Evolutionary conservation across 2,888 invertebrate genomes (phyloP).

Genomic region (Loripinus fragilis): DNA sequence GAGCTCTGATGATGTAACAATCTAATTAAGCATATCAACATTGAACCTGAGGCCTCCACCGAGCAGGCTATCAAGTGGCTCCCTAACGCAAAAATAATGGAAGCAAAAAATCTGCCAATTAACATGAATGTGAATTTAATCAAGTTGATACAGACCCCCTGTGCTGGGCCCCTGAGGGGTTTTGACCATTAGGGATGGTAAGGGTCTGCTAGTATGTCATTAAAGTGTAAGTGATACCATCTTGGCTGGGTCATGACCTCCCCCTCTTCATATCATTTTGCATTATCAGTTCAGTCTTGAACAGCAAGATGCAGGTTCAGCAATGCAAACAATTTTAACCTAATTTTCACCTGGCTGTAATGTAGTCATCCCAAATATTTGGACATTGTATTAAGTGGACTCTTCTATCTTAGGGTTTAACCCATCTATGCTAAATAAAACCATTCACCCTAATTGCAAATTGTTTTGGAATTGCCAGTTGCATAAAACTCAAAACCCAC

Average conservation of each 20-base stretch:
- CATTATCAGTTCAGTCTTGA: neutral
- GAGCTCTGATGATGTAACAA: neutral
- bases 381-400: too few species aligned
- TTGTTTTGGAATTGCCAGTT: too few species aligned
- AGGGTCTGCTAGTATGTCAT: slow-evolving; percentile 54
- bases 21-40: neutral
- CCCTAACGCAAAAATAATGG: slow-evolving; percentile 44
- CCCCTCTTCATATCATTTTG: neutral
- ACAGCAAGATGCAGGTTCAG: neutral
- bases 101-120: slow-evolving; percentile 45
- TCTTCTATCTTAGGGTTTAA: too few species aligned
- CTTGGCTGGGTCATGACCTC: slow-evolving; percentile 57
- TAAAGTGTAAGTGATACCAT: slow-evolving; percentile 67
- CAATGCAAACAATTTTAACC: slow-evolving; percentile 16
- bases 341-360: slow-evolving; percentile 15
- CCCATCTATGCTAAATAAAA: too few species aligned
- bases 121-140: slow-evolving; percentile 46
- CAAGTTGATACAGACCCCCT: slow-evolving; percentile 37
- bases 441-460: too few species aligned
- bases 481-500: too few species aligned
- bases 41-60: neutral
- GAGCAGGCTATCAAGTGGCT: neutral
- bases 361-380: too few species aligned
- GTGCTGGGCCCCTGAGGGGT: slow-evolving; percentile 40
- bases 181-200: slow-evolving; percentile 49